phyloP scores from a whole-genome alignment of 1,140 invertebrate species.

The Psilanteris sp. region DNA sequence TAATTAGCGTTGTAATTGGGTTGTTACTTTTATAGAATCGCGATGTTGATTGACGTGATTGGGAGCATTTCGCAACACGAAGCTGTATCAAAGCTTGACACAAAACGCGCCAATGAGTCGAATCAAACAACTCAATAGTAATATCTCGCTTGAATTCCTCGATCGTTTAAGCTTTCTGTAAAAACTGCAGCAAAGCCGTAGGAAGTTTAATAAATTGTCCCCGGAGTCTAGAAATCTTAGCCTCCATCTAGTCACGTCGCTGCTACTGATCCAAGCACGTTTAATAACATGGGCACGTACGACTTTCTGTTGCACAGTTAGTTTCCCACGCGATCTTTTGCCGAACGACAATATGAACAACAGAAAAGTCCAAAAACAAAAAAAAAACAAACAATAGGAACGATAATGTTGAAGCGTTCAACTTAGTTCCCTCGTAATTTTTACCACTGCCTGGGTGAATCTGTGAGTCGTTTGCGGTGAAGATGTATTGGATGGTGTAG shows the following conservation, averaged over 20 bases:
- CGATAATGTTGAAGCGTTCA: constrained; percentile 39
- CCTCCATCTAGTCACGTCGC: constrained; percentile 53
- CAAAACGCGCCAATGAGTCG: too few relatives aligned
- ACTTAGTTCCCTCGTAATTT: constrained; percentile 35
- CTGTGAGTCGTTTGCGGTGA: background rate
- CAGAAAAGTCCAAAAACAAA: constrained; percentile 1
- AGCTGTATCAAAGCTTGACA: too few relatives aligned
- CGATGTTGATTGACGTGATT: too few relatives aligned
- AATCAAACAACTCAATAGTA: background rate
- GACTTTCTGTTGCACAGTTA: constrained; percentile 69
- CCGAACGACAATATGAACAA: constrained; percentile 52
- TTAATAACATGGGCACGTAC: constrained; percentile 73
- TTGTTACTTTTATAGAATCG: too few relatives aligned
- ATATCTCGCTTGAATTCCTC: background rate
- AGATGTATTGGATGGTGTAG: background rate
- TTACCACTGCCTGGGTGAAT: constrained; percentile 7
- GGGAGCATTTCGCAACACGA: too few relatives aligned
- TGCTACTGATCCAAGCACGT: constrained; percentile 63
- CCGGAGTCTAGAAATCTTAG: constrained; percentile 48
- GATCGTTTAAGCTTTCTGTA: constrained; percentile 9
- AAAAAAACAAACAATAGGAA: constrained; percentile 13
- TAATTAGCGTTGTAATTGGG: too few relatives aligned
- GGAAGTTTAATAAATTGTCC: constrained; percentile 61
- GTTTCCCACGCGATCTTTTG: constrained; percentile 69
- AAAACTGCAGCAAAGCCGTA: constrained; percentile 33